Percentiles rank a stretch among this genome's conserved stretches.
Evolutionary conservation across 2,113 vertebrate species (phyloP).

Genomic region (Ophiodon elongatus): DNA sequence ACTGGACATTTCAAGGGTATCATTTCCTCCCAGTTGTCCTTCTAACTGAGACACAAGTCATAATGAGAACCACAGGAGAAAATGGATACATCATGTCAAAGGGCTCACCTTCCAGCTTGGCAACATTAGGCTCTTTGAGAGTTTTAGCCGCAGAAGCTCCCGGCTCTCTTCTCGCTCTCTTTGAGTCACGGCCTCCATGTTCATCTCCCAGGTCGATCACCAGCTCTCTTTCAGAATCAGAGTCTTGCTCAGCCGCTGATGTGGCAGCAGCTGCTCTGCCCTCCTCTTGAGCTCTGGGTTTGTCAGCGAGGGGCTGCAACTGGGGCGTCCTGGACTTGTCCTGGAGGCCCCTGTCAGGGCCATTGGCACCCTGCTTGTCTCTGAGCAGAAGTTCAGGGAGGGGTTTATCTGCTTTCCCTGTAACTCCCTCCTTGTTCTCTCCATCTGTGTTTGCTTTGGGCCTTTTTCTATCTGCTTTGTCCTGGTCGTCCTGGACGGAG

Average conservation of each 20-base stretch:
- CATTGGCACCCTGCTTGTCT: constrained; percentile 85
- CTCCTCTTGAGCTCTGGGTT: constrained; percentile 90
- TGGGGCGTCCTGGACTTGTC: constrained; percentile 88
- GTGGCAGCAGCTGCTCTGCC: constrained; percentile 79
- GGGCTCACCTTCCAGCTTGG: constrained; percentile 89
- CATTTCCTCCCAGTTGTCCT: background rate
- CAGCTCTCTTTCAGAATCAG: constrained; percentile 97
- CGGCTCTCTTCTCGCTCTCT: constrained; percentile 90
- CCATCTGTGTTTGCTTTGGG: constrained; percentile 81
- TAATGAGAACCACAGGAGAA: background rate
- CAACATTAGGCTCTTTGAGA: constrained; percentile 86
- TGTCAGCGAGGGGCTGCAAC: constrained; percentile 84
- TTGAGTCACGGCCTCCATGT: constrained; percentile 89
- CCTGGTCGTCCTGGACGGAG: constrained; percentile 89
- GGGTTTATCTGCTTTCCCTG: constrained; percentile 84
- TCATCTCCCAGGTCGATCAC: constrained; percentile 98
- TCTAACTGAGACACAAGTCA: background rate
- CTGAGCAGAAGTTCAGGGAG: constrained; percentile 78
- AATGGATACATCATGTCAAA: background rate
- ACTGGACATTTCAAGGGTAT: background rate
- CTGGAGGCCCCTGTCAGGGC: constrained; percentile 86
- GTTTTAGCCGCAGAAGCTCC: constrained; percentile 58
- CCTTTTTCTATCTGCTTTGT: constrained; percentile 80
- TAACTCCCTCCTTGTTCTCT: constrained; percentile 87
- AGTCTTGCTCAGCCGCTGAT: constrained; percentile 88